Evolutionary conservation across 2,888 invertebrate species (phyloP), one percentile per base, ranked within the genome.

Genomic region (Bedellia somnulentella): DNA sequence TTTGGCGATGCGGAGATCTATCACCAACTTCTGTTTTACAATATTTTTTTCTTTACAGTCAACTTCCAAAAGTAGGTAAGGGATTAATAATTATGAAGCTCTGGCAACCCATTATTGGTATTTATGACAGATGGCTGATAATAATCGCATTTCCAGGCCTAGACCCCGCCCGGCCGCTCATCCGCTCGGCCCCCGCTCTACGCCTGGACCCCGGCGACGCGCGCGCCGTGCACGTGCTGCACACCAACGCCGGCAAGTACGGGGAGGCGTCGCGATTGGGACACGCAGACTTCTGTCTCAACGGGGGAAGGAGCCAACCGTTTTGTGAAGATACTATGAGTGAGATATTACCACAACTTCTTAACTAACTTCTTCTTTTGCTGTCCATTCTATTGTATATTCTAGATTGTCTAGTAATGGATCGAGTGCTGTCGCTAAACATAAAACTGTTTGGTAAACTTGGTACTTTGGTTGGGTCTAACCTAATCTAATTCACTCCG

Each of bases 201-300:
- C 78, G 85, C 4, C 52, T 89, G 41, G 83, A 83, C 51, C 81
- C 83, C 27, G 87, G 87, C 0, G 86, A 87, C 47, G 89, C 89
- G 2, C 79, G 82, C 33, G 85, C 87, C 0, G 89, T 89, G 3
- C 85, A 88, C 54, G 85, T 87, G 12, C 75, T 89, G 14, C 89
- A 89, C 50, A 89, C 89, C 0, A 89, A 88, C 52, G 88, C 89
- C 0, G 88, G 88, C 1, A 81, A 83, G 36, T 89, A 89, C 55
- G 89, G 89, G 0, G 88, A 89, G 52, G 80, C 79, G 2, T 85
- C 87, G 4, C 68, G 83, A 3, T 77, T 85, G 3, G 89, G 89
- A 0, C 87, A 87, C 49, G 86, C 87, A 0, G 89, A 89, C 62
- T 86, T 89, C 60, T 89, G 89, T 47, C 80, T 89, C 22, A 89